Base-by-base conservation (phyloP, 2,797 vertebrate genomes). In the Rhinogobio ventralis region DNA sequence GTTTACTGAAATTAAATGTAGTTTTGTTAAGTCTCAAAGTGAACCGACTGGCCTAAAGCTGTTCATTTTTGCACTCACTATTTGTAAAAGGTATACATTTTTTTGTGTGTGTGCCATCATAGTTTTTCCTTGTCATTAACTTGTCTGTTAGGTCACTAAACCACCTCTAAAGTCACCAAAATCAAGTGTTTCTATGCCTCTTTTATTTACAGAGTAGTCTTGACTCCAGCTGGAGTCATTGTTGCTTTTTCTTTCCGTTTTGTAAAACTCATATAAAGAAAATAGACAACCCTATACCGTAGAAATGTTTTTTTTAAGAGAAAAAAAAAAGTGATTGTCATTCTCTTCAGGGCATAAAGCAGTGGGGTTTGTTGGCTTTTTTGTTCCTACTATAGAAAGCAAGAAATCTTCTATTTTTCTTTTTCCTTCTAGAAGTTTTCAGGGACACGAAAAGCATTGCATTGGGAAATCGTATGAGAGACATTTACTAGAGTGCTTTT, bases 331-430 rank as follows among this genome's bases (percentile, higher is more conserved):
- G 69, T 74, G 85, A 87, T 88, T 81, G 87, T 86, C 86, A 68
- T 86, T 90, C 90, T 93, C 90, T 93, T 90, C 92, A 88, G 91
- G 90, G 90, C 83, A 72, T 85, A 88, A 89, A 85, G 86, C 87
- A 82, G 84, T 84, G 78, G 75, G 88, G 71, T 86, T 85, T 53
- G 84, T 83, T 82, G 75, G 84, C 79, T 69, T 89, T 86, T 62
- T 76, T 84, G 60, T 72, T 79, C 71, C 83, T 69, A 84, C 87
- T 88, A 76, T 81, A 87, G 85, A 90, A 88, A 88, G 87, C 92
- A 90, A 91, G 91, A 90, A 93, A 90, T 91, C 90, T 89, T 89
- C 83, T 89, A 28, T 81, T 84, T 87, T 87, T 82, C 60, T 73
- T 87, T 85, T 80, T 79, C 55, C 77, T 87, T 84, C 81, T 45